Base-by-base conservation (phyloP, 2,888 invertebrate genomes). In the Plebejus anna region DNA sequence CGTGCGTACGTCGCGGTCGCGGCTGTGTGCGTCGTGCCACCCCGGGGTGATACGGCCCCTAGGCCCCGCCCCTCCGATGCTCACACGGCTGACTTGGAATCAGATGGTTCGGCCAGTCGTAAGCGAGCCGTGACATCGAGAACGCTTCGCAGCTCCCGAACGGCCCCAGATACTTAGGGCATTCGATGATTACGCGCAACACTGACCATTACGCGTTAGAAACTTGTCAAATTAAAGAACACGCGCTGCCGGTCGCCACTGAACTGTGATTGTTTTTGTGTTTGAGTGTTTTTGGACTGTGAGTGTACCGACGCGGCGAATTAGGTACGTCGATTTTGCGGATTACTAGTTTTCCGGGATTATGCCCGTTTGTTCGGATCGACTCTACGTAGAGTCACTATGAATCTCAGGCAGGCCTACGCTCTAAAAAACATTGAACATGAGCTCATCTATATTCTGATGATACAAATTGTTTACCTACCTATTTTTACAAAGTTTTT, bases 11-110 rank as follows among this genome's bases (percentile, higher is more conserved):
- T 85, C 13, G 86, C 83, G 75, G 80, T 82, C 80, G 82, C 78
- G 81, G 77, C 75, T 85, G 90, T 89, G 90, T 88, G 90, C 83
- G 80, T 80, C 84, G 66, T 66, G 66, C 89, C 90, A 88, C 90
- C 90, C 90, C 83, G 84, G 87, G 87, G 87, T 85, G 87, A 85
- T 79, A 80, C 84, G 84, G 85, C 84, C 85, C 87, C 87, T 82
- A 88, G 84, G 91, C 92, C 84, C 90, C 90, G 90, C 92, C 93
- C 89, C 86, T 83, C 82, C 83, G 87, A 87, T 94, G 94, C 93
- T 94, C 94, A 93, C 89, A 94, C 94, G 94, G 94, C 90, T 94
- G 91, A 94, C 85, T 94, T 92, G 92, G 88, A 93, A 94, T 93
- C 93, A 92, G 93, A 92, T 92, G 91, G 92, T 89, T 90, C 87